These are phyloP conservation scores for Acyrthosiphon pisum DNA, from an alignment of 1,140 invertebrate genomes.

Conservation along the genomic window DNA sequence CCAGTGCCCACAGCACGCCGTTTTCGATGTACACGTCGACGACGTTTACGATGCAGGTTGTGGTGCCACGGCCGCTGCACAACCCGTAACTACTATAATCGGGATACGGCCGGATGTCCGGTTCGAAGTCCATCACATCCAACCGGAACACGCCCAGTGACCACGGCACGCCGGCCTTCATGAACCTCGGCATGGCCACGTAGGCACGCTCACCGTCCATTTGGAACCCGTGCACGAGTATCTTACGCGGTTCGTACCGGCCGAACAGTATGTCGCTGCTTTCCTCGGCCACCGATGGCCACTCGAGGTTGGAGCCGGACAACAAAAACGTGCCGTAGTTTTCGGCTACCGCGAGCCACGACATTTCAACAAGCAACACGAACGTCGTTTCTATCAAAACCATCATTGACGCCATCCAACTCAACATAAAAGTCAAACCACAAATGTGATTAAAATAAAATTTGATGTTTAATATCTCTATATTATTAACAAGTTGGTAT, in stretches of 20 bases:
- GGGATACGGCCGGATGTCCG: constrained; percentile 26
- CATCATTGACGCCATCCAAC: neutral
- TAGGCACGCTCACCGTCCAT: neutral
- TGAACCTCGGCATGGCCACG: constrained; percentile 9
- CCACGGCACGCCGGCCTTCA: neutral
- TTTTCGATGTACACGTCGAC: neutral
- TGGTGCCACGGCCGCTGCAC: neutral
- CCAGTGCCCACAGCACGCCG: neutral
- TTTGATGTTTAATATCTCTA: too few species aligned
- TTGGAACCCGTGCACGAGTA: constrained; percentile 2
- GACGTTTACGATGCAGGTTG: neutral
- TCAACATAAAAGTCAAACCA: neutral
- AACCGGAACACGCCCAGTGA: neutral
- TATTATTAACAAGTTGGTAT: neutral
- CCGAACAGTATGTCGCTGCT: neutral
- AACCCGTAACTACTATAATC: neutral
- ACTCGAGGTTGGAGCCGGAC: neutral
- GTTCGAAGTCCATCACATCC: constrained; percentile 4
- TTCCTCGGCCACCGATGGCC: neutral
- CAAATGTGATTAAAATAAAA: too few species aligned
- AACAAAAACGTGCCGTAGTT: neutral
- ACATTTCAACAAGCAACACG: neutral
- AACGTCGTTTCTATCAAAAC: too few species aligned
- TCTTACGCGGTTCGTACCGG: neutral
- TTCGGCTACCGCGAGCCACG: neutral